These are phyloP conservation scores for Hirudinaria manillensis DNA, from an alignment of 2,888 invertebrate species.

Conservation along the genomic window DNA sequence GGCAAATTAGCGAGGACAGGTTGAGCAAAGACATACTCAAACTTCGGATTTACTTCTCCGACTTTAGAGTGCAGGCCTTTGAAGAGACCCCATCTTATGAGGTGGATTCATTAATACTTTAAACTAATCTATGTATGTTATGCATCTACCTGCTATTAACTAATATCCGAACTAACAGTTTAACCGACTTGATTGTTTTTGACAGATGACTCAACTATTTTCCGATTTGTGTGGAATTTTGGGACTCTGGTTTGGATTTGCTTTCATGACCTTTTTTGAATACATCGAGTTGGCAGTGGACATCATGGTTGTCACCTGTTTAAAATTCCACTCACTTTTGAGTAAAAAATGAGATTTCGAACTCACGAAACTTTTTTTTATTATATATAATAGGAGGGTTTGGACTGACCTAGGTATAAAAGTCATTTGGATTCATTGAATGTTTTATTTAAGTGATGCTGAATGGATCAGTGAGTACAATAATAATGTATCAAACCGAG, in stretches of 20 bases:
- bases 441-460: no score
- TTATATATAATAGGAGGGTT: no score
- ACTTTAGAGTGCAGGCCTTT: not conserved
- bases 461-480: no score
- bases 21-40: not conserved
- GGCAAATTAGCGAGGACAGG: not conserved
- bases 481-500: no score
- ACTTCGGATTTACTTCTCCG: not conserved
- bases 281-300: slow-evolving; percentile 27
- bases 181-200: not conserved
- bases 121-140: not conserved
- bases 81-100: not conserved
- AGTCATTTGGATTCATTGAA: no score
- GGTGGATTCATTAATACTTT: not conserved
- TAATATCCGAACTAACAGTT: not conserved
- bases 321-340: not conserved
- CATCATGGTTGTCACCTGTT: slow-evolving; percentile 4
- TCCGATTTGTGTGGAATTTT: slow-evolving; percentile 30
- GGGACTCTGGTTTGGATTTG: slow-evolving; percentile 34
- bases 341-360: no score
- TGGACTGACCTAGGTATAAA: no score
- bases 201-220: slow-evolving; percentile 1
- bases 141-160: not conserved
- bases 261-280: slow-evolving; percentile 34
- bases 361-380: no score